Percentiles rank a stretch among this genome's conserved stretches.
Conservation (phyloP, 2,797 vertebrate species). For the Florisuga fusca region DNA sequence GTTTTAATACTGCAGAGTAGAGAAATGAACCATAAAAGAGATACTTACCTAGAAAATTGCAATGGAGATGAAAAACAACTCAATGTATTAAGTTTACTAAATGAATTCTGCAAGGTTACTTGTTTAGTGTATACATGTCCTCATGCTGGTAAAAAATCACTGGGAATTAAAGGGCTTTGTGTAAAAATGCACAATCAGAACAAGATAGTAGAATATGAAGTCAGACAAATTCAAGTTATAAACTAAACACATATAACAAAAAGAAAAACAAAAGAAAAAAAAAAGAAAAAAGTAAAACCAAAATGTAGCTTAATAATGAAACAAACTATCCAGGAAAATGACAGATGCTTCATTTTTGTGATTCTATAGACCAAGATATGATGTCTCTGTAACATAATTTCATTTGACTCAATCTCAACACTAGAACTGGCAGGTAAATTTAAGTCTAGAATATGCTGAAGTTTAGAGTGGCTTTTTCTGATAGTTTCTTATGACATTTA, state of each 20-base stretch:
- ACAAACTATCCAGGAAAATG: not conserved
- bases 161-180: not conserved
- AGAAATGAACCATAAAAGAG: not conserved
- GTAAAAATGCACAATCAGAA: not conserved
- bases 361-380: not conserved
- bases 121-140: not conserved
- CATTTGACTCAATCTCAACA: not conserved
- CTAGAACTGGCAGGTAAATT: not conserved
- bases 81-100: not conserved
- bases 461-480: not conserved
- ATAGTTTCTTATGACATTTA: not conserved
- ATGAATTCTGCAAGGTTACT: not conserved
- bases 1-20: not conserved
- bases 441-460: not conserved
- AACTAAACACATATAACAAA: not conserved
- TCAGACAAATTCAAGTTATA: not conserved
- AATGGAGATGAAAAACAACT: not conserved
- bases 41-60: not conserved
- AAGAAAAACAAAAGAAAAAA: too few relatives aligned
- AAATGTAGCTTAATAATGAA: not conserved
- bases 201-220: not conserved
- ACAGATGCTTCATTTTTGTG: not conserved
- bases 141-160: rapidly evolving
- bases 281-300: too few relatives aligned
- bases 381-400: not conserved